Evolutionary conservation across 1,140 invertebrate genomes (phyloP).

Genomic region (Ephestia elutella): DNA sequence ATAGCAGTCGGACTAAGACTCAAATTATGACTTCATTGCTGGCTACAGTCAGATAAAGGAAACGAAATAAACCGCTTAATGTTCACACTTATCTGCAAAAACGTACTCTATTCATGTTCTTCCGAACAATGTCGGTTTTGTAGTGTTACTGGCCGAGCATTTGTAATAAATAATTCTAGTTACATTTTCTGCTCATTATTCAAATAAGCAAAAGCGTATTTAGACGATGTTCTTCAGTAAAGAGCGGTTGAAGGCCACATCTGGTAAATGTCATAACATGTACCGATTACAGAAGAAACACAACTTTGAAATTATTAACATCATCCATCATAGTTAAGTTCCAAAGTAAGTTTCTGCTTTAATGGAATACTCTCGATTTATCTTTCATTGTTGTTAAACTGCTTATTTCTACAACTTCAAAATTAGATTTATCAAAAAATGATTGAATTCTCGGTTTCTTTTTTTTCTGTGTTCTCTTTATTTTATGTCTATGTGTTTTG

Average conservation of each 20-base stretch:
- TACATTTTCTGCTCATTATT: constrained; percentile 1
- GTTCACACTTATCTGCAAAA: constrained; percentile 1
- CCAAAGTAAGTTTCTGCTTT: too few relatives aligned
- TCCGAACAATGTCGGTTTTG: neutral
- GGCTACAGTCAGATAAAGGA: constrained; percentile 1
- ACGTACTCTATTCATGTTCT: neutral
- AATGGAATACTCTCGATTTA: too few relatives aligned
- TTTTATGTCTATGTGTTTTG: neutral
- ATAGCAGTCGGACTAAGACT: neutral
- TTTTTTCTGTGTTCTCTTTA: neutral
- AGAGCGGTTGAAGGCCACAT: neutral
- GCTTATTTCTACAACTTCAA: too few relatives aligned
- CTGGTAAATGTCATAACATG: neutral
- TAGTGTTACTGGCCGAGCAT: neutral
- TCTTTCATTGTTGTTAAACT: too few relatives aligned
- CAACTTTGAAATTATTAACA: too few relatives aligned
- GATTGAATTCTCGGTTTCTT: too few relatives aligned
- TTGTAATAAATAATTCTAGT: neutral
- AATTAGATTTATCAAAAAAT: too few relatives aligned
- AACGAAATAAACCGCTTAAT: neutral
- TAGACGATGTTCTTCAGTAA: neutral
- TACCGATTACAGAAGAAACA: neutral
- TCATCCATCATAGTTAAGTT: too few relatives aligned
- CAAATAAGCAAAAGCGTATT: neutral
- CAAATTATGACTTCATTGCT: constrained; percentile 2